phyloP scores from a whole-genome alignment of 2,888 invertebrate species.

The Diarsia mendica region DNA sequence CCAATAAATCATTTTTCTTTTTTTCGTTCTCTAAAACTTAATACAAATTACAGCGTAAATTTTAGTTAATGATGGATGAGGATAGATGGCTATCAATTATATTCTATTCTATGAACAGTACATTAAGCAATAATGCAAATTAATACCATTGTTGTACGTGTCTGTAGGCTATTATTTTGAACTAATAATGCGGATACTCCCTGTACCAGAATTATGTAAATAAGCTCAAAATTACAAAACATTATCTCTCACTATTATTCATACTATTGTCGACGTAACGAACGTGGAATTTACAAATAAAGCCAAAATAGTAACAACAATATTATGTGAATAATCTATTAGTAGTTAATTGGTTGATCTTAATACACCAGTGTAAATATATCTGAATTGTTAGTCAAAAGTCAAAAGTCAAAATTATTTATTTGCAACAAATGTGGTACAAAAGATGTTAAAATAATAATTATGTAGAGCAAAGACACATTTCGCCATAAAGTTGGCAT shows the following conservation, averaged over 20 bases:
- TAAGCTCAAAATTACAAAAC: conserved; percentile 27
- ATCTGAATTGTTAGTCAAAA: too few species aligned
- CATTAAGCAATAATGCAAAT: conserved; percentile 16
- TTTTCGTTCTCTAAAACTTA: too few species aligned
- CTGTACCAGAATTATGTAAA: conserved; percentile 30
- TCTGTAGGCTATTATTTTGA: conserved; percentile 15
- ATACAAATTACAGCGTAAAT: background rate
- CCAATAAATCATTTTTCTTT: too few species aligned
- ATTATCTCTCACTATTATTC: conserved; percentile 34
- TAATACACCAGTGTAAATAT: too few species aligned
- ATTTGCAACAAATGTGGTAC: too few species aligned
- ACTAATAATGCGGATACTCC: conserved; percentile 18
- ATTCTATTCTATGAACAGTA: background rate
- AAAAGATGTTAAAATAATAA: too few species aligned
- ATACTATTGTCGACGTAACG: conserved; percentile 25
- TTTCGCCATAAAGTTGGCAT: too few species aligned
- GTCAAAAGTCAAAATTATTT: too few species aligned
- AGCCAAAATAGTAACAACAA: conserved; percentile 11
- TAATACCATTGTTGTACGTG: conserved; percentile 3
- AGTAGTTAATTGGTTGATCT: background rate
- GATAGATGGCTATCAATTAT: background rate
- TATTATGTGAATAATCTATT: conserved; percentile 7
- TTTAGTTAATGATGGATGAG: too few species aligned
- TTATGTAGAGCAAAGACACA: too few species aligned
- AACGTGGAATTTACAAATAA: conserved; percentile 23